Base-by-base conservation (phyloP, 2,888 invertebrate genomes). In the Caenorhabditis drosophilae region DNA sequence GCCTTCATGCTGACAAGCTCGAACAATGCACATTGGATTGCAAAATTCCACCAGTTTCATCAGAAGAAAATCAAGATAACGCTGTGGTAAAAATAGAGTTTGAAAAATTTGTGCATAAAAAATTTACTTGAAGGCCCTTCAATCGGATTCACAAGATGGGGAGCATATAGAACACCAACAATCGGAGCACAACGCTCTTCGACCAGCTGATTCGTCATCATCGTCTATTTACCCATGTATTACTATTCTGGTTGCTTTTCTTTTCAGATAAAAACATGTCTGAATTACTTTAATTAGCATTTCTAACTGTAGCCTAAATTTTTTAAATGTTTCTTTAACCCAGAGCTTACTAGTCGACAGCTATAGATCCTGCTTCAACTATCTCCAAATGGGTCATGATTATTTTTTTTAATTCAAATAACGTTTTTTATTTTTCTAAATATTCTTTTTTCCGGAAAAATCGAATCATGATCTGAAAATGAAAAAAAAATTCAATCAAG, bases 1-100 rank as follows among this genome's bases (percentile, higher is more conserved):
- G 81, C 25, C 63, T 81, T n/a, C 81, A 81, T 52, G 76, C 80
- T 16, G 81, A 81, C 52, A 77, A 76, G 49, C 62, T 81, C 48
- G 72, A 74, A 7, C 35, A 56, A 36, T 81, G 81, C 56, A 53
- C 69, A 20, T 69, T 81, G 36, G 76, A 73, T 18, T 81, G 81
- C 53, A 72, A 72, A 36, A 59, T 72, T 34, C 67, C 67, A 23
- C 55, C 22, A 2, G 34, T 52, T 4, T 18, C 46, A 1, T 16
- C 26, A 6, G 62, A 59, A 26, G 40, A 44, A 44, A 40, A n/a
- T n/a, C 42, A 54, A 22, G 36, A 47, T 20, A 22, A 44, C 15
- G 47, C 51, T 16, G 53, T 53, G 42, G 59, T 45, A 23, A 41
- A 34, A 36, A 18, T 25, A 35, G 25, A 22, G 20, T 18, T 27